A percentile compares a stretch with the other conserved stretches of the same genome.
These are phyloP conservation scores for Clupea harengus DNA, from an alignment of 2,113 vertebrate species.

Conservation along the genomic window DNA sequence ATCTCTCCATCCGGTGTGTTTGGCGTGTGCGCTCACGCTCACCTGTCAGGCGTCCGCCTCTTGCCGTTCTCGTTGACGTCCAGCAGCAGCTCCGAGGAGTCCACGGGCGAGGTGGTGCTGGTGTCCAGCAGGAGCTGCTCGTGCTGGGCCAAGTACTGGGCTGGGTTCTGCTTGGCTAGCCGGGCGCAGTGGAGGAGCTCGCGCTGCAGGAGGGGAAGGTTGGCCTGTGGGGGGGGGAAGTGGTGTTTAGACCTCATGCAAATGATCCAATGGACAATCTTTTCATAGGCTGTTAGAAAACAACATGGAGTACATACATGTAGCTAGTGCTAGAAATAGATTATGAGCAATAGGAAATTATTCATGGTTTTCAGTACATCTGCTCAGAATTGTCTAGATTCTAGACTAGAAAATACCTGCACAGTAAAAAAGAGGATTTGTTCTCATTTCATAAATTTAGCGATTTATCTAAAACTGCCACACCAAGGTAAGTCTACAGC, in stretches of 20 bases:
- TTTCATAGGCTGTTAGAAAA: neutral
- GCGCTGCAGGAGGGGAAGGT: conserved; percentile 91
- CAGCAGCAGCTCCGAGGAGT: conserved; percentile 90
- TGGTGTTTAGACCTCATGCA: neutral
- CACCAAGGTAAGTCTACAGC: neutral
- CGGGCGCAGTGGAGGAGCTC: conserved; percentile 94
- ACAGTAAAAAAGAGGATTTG: neutral
- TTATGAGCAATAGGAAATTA: neutral
- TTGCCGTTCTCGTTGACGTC: conserved; percentile 92
- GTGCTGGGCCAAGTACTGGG: conserved; percentile 96
- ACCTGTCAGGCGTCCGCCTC: conserved; percentile 95
- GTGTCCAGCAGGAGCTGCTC: conserved; percentile 93
- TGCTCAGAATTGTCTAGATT: neutral
- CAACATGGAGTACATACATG: neutral
- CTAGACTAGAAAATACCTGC: neutral
- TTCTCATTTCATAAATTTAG: neutral
- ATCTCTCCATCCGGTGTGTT: no score
- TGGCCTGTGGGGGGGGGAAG: conserved; percentile 73
- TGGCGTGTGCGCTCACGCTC: neutral
- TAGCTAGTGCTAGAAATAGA: neutral
- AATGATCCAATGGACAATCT: neutral
- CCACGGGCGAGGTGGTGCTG: conserved; percentile 82
- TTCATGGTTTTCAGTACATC: neutral
- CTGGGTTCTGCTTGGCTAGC: conserved; percentile 94
- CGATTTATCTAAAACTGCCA: neutral